A percentile compares a stretch with the other conserved stretches of the same genome.
These are phyloP conservation scores for Chrysotoxum bicinctum DNA, from an alignment of 2,888 invertebrate genomes.

Conservation along the genomic window DNA sequence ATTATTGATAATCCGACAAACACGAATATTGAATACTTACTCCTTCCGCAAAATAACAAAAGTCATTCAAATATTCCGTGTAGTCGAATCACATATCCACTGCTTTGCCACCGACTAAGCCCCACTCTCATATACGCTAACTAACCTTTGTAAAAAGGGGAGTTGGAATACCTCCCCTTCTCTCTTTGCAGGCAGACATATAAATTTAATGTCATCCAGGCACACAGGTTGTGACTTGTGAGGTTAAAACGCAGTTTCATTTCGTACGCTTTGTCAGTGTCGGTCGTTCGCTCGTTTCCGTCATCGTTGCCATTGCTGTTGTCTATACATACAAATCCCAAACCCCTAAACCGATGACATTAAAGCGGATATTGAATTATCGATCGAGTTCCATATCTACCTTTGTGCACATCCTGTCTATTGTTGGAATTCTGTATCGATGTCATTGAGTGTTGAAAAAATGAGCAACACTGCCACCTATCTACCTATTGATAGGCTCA, in stretches of 20 bases:
- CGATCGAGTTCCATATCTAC: slow-evolving; percentile 56
- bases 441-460: slow-evolving; percentile 13
- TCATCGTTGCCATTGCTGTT: neutral
- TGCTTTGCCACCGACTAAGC: neutral
- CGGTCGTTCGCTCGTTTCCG: neutral
- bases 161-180: neutral
- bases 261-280: neutral
- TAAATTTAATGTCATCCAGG: slow-evolving; percentile 39
- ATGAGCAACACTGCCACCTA: slow-evolving; percentile 6
- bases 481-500: neutral
- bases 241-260: slow-evolving; percentile 1
- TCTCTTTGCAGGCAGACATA: neutral
- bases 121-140: neutral
- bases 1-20: neutral
- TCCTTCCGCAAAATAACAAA: neutral
- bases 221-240: too few species aligned
- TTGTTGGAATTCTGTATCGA: slow-evolving; percentile 45
- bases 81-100: neutral
- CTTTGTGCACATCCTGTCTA: slow-evolving; percentile 54
- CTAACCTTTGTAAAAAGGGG: neutral
- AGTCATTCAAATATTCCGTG: neutral
- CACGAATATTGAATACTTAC: neutral
- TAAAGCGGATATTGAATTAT: slow-evolving; percentile 69
- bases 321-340: neutral
- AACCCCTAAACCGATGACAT: slow-evolving; percentile 53